These are phyloP conservation scores for Sturnus vulgaris DNA, from an alignment of 2,113 vertebrate species.

Conservation along the genomic window DNA sequence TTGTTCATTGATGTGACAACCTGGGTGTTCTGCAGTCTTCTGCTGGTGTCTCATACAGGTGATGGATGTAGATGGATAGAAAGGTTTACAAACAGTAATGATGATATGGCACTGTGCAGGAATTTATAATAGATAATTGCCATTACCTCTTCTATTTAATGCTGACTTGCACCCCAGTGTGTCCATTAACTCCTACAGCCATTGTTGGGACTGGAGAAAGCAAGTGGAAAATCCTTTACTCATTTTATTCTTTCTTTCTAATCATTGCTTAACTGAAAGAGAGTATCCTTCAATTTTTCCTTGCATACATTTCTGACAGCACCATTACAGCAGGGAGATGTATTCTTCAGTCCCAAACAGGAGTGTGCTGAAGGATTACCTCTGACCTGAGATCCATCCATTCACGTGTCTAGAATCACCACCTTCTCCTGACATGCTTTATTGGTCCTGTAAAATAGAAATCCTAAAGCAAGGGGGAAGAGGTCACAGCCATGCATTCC, in stretches of 20 bases:
- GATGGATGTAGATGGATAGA: neutral
- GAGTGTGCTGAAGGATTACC: conserved; percentile 10
- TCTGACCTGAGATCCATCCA: neutral
- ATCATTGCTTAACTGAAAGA: neutral
- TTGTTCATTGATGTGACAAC: neutral
- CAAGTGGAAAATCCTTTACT: neutral
- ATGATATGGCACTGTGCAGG: neutral
- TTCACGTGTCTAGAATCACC: neutral
- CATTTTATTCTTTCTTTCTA: neutral
- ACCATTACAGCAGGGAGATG: neutral
- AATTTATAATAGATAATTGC: neutral
- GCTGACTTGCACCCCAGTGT: neutral
- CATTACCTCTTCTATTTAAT: neutral
- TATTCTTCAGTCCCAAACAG: neutral
- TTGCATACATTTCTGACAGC: neutral
- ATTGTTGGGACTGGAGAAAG: neutral
- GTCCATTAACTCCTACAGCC: neutral
- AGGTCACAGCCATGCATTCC: conserved; percentile 46
- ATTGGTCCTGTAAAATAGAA: conserved; percentile 39
- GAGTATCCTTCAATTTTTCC: neutral
- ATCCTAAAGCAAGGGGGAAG: conserved; percentile 49
- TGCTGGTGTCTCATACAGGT: neutral
- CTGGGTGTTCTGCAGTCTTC: neutral
- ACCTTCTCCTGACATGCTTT: conserved; percentile 25
- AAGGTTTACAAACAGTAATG: neutral